phyloP scores from a whole-genome alignment of 2,888 invertebrate genomes.

The Xanthostigma xanthostigma region DNA sequence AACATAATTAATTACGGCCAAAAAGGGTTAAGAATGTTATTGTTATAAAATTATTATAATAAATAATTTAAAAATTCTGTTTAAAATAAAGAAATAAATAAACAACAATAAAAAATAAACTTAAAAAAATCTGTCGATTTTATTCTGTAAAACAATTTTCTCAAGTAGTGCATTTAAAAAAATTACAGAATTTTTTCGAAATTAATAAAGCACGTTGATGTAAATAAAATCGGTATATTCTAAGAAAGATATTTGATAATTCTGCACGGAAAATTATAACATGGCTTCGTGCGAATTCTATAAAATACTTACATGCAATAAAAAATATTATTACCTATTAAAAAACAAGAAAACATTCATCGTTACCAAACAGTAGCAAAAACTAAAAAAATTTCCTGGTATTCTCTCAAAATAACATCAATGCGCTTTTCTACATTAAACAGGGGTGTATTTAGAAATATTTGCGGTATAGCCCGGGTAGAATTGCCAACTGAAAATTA shows the following conservation, averaged over 20 bases:
- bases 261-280: too few relatives aligned
- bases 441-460: too few relatives aligned
- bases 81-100: slow-evolving; percentile 7
- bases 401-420: too few relatives aligned
- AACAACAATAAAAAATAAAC: slow-evolving; percentile 5
- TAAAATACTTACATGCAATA: too few relatives aligned
- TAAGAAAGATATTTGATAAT: slow-evolving; percentile 3
- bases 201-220: neutral
- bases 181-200: too few relatives aligned
- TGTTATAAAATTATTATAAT: slow-evolving; percentile 11
- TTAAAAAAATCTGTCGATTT: slow-evolving; percentile 11
- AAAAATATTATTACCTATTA: too few relatives aligned
- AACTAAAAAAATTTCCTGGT: too few relatives aligned
- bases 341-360: too few relatives aligned
- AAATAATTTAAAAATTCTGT: slow-evolving; percentile 7
- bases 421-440: too few relatives aligned
- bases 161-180: slow-evolving; percentile 3
- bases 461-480: too few relatives aligned
- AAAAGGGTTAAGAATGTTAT: slow-evolving; percentile 11
- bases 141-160: slow-evolving; percentile 12
- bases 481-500: neutral
- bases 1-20: slow-evolving; percentile 7
- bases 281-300: too few relatives aligned
- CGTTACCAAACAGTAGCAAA: too few relatives aligned
- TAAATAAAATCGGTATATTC: slow-evolving; percentile 3